Evolutionary conservation across 1,140 invertebrate species (phyloP).

Genomic region (Drosophila oshimai): DNA sequence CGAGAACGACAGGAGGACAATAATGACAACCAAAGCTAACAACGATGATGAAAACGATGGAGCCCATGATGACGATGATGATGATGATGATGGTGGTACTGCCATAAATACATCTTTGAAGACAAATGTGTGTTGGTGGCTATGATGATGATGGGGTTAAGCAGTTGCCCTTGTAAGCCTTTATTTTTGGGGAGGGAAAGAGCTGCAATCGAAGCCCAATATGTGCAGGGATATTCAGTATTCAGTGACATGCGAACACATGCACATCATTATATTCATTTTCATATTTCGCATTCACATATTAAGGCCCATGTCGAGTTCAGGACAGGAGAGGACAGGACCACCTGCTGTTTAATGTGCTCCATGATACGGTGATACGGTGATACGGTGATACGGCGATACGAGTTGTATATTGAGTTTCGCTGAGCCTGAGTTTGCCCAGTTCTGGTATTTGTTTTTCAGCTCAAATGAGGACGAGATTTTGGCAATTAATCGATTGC

Average conservation of each 20-base stretch:
- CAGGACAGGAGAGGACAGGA: too few relatives aligned
- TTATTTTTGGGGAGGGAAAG: neutral
- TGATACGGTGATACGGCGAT: neutral
- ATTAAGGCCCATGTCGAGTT: constrained; percentile 3
- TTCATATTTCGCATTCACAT: constrained; percentile 35
- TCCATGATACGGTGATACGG: neutral
- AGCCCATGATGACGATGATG: constrained; percentile 1
- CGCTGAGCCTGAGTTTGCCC: neutral
- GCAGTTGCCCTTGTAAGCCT: neutral
- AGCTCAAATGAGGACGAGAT: too few relatives aligned
- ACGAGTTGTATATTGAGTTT: too few relatives aligned
- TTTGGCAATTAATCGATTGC: too few relatives aligned
- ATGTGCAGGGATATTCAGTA: constrained; percentile 18
- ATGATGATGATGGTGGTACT: constrained; percentile 38
- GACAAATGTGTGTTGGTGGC: constrained; percentile 46
- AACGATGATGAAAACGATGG: constrained; percentile 31
- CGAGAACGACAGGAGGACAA: constrained; percentile 18
- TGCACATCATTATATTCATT: constrained; percentile 40
- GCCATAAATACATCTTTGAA: constrained; percentile 61
- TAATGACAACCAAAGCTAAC: constrained; percentile 55
- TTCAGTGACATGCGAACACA: neutral
- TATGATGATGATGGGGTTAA: neutral
- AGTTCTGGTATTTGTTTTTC: too few relatives aligned
- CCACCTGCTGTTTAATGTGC: constrained; percentile 26
- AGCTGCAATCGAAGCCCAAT: constrained; percentile 29